Evolutionary conservation across 2,797 vertebrate genomes (phyloP), one percentile per base, ranked within the genome.

Genomic region (Pseudochirops cupreus): DNA sequence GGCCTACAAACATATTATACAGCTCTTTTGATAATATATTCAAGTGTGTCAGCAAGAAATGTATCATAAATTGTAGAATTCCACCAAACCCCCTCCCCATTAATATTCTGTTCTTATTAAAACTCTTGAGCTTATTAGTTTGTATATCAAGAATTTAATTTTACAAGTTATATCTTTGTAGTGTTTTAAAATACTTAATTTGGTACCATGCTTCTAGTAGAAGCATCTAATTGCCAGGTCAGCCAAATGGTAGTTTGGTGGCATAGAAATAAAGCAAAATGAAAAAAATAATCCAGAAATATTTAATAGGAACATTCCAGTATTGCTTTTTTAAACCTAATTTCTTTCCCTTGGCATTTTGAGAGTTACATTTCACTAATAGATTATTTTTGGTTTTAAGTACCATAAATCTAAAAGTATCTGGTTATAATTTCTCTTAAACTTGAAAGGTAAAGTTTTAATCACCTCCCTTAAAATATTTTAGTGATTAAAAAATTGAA

Each of bases 401-500:
- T 94, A 92, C 58, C 24, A 33, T n/a, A 14, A 91, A 53, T 95
- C 91, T 94, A 94, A 95, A 33, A 95, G 52, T 92, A 95, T 94
- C 94, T 93, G 91, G 33, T 97, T 93, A 3, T 97, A 62, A 54
- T 93, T 96, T 53, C 14, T 96, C 96, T 96, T 92, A 4, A 46
- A 52, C 1, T 96, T 95, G 96, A 53, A 93, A 55, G 91, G 53
- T 56, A n/a, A 57, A 29, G 74, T 96, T 97, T 95, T 91, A 54
- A 93, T 74, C 94, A 91, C 82, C 2, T 55, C 59, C 92, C 94
- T 58, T n/a, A 31, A 90, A 93, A 6, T 39, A 67, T 55, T 94
- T 52, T 91, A 39, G 91, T 92, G 67, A 56, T 93, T 56, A 93
- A 87, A 16, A 93, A 59, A 74, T 90, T 33, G 62, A 95, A 94